phyloP scores from a whole-genome alignment of 2,888 invertebrate species.

The Carpatolechia fugitivella region DNA sequence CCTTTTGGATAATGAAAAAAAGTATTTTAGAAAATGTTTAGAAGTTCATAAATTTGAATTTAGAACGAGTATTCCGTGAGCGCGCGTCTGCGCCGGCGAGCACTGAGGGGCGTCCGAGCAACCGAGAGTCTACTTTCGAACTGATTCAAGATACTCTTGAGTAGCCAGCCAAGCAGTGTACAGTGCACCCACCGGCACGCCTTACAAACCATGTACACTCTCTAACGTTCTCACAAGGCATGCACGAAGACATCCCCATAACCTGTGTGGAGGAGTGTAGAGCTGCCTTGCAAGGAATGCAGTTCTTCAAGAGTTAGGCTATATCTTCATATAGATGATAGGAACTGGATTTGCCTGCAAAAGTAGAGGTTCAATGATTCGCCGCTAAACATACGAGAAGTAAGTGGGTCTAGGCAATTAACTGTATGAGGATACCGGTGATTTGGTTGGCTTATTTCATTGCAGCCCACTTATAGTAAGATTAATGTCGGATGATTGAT shows the following conservation, averaged over 20 bases:
- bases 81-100: conserved; percentile 41
- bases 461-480: conserved; percentile 22
- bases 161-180: conserved; percentile 36
- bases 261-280: conserved; percentile 13
- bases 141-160: conserved; percentile 48
- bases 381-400: background rate
- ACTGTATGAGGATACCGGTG: conserved; percentile 15
- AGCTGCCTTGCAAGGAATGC: conserved; percentile 64
- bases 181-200: background rate
- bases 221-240: background rate
- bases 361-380: conserved; percentile 27
- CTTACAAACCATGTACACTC: background rate
- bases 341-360: conserved; percentile 46
- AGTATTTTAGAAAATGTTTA: conserved; percentile 31
- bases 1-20: conserved; percentile 23
- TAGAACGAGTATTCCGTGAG: conserved; percentile 45
- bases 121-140: conserved; percentile 68
- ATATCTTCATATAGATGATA: conserved; percentile 54
- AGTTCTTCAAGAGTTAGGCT: conserved; percentile 49
- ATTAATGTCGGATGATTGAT: background rate
- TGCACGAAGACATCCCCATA: background rate
- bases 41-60: conserved; percentile 43
- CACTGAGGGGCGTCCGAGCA: conserved; percentile 54
- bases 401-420: conserved; percentile 22
- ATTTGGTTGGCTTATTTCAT: conserved; percentile 23